Evolutionary conservation across 2,113 vertebrate species (phyloP), one percentile per base, ranked within the genome.

Genomic region (Microtus richardsoni): DNA sequence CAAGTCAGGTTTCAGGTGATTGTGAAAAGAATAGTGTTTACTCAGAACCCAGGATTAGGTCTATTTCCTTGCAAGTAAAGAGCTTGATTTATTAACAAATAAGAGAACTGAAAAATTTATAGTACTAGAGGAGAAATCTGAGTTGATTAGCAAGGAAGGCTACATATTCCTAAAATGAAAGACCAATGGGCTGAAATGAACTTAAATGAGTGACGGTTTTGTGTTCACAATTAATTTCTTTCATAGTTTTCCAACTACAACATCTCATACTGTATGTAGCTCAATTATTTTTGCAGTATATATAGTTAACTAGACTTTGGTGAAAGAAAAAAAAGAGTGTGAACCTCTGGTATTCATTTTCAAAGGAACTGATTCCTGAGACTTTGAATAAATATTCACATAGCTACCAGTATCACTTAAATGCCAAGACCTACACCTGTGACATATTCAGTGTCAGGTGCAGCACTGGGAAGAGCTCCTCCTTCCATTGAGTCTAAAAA

Each of bases 1-100:
- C 39, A 94, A 97, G 83, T 93, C 89, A 97, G 88, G 93, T 97
- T 94, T 97, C 97, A 95, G 90, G 88, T 78, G 75, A 90, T 80
- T 82, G 90, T 88, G 88, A 93, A 95, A 95, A 96, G 87, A 96
- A 91, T n/a, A 92, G 85, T 89, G 88, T 92, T 96, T 68, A 92
- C 82, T 97, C 88, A 92, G 83, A 93, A 96, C 13, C 68, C 85
- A 95, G 83, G 68, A 83, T 84, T 77, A 94, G 78, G 44, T 80
- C 88, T 93, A 91, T 95, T 97, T 95, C 73, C 54, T 90, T 96
- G 26, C 30, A 82, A 86, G 62, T n/a, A 95, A 96, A 95, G 68
- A 88, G 39, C 71, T 71, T 66, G 66, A 95, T 93, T 95, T 62
- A 93, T 89, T 52, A 95, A 96, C 84, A 95, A 97, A 85, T 89